Evolutionary conservation across 2,797 vertebrate genomes (phyloP).

Genomic region (Cygnus olor): DNA sequence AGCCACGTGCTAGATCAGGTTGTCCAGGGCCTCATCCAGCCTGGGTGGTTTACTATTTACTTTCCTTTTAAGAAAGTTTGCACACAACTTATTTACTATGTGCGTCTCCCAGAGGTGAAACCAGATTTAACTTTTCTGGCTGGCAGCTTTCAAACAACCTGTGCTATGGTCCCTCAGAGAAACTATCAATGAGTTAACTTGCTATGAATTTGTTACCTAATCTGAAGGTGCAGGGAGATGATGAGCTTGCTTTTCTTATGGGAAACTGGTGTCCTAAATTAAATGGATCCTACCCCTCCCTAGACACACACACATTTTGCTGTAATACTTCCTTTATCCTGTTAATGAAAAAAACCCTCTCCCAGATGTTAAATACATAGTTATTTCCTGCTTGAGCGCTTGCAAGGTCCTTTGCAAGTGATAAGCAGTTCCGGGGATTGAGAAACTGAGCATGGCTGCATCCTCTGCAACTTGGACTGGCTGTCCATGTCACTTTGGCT

Average conservation of each 20-base stretch:
- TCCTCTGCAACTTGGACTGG: neutral
- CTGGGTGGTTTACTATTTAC: neutral
- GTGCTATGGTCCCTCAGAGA: neutral
- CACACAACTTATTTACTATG: neutral
- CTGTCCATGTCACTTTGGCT: neutral
- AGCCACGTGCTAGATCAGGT: too few relatives aligned
- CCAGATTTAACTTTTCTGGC: neutral
- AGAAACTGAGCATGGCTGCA: neutral
- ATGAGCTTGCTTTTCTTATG: neutral
- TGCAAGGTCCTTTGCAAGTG: neutral
- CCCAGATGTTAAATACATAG: neutral
- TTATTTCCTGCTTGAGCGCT: neutral
- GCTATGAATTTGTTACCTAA: conserved; percentile 4
- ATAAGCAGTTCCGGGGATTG: neutral
- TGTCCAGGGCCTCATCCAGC: too few relatives aligned
- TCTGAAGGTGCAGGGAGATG: neutral
- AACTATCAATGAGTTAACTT: neutral
- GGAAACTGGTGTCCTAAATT: neutral
- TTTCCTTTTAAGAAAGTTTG: neutral
- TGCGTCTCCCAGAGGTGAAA: neutral
- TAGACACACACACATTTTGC: neutral
- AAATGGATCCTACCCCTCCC: neutral
- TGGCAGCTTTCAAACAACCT: neutral
- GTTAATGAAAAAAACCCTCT: neutral
- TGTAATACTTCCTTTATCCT: neutral